Conservation (phyloP, 1,140 invertebrate species). For the Euwallacea fornicatus region DNA sequence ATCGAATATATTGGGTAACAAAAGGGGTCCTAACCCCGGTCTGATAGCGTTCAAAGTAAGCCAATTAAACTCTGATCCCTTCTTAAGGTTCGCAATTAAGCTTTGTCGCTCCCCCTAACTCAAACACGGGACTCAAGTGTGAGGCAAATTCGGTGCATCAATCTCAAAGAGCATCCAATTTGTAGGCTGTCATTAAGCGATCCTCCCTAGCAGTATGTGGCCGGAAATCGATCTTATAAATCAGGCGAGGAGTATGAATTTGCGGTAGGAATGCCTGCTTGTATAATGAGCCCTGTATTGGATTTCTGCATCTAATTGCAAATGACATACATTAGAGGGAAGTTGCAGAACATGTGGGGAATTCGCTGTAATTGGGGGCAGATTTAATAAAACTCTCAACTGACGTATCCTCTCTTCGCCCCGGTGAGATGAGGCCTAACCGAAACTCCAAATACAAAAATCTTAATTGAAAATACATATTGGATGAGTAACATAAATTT, state of each 20-base stretch:
- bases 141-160: neutral
- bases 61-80: neutral
- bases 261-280: too few species aligned
- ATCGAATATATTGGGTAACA: neutral
- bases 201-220: neutral
- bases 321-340: too few species aligned
- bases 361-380: too few species aligned
- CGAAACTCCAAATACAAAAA: too few species aligned
- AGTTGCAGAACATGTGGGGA: too few species aligned
- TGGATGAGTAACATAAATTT: too few species aligned
- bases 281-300: too few species aligned
- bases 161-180: neutral
- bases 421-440: too few species aligned
- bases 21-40: neutral
- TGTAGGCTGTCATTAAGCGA: neutral
- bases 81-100: neutral
- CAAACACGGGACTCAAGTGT: neutral
- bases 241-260: neutral
- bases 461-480: too few species aligned
- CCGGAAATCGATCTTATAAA: constrained; percentile 2
- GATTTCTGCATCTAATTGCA: too few species aligned
- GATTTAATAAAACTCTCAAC: too few species aligned
- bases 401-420: too few species aligned
- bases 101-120: neutral
- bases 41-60: neutral